A percentile compares a stretch with the other conserved stretches of the same genome.
These are phyloP conservation scores for Brassicogethes aeneus DNA, from an alignment of 2,888 invertebrate species.

Conservation along the genomic window DNA sequence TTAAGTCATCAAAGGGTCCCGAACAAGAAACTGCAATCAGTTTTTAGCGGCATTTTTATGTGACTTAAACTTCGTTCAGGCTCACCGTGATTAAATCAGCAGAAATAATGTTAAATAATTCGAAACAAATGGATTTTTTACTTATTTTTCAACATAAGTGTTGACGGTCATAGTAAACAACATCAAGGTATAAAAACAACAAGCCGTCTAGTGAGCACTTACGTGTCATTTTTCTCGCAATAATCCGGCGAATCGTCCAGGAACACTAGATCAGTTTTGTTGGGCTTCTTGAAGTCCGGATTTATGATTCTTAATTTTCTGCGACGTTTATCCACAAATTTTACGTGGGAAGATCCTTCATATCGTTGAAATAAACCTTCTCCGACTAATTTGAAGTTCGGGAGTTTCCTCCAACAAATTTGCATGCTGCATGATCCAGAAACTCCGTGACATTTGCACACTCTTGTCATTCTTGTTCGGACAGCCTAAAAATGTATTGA, in stretches of 20 bases:
- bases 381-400: constrained; percentile 67
- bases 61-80: no score
- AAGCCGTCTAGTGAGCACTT: constrained; percentile 36
- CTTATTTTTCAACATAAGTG: no score
- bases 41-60: no score
- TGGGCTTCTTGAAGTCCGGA: constrained; percentile 75
- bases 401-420: constrained; percentile 83
- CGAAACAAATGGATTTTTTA: no score
- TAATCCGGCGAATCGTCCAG: constrained; percentile 88
- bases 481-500: constrained; percentile 52
- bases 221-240: constrained; percentile 79
- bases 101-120: no score
- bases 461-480: constrained; percentile 70
- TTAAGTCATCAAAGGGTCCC: no score
- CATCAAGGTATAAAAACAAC: no score
- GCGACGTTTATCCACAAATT: constrained; percentile 54
- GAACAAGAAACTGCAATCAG: no score
- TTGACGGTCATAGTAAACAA: no score
- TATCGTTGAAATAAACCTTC: constrained; percentile 69
- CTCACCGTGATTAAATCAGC: background rate
- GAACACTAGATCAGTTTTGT: constrained; percentile 84
- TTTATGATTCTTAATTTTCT: constrained; percentile 63
- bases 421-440: constrained; percentile 86
- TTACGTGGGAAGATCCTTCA: constrained; percentile 81
- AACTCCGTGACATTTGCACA: constrained; percentile 92